Conservation (phyloP, 2,113 vertebrate species). For the Lipotes vexillifer region DNA sequence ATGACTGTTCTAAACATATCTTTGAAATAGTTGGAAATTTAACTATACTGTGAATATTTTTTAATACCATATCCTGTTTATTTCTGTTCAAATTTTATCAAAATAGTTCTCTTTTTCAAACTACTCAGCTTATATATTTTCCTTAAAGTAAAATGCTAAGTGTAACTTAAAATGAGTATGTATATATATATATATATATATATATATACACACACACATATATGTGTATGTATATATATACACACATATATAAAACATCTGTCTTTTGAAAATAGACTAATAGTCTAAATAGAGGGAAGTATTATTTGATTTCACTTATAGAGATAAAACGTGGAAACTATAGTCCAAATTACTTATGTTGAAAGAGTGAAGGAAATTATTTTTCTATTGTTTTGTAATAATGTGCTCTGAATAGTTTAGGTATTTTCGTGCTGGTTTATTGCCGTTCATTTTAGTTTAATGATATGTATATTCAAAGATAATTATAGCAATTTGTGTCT, state of each 20-base stretch:
- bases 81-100: neutral
- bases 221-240: neutral
- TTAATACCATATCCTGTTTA: neutral
- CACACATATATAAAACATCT: neutral
- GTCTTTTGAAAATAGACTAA: neutral
- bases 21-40: neutral
- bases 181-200: neutral
- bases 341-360: neutral
- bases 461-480: neutral
- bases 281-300: neutral
- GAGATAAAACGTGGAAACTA: neutral
- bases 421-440: conserved; percentile 13
- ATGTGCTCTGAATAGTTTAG: neutral
- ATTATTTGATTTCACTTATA: neutral
- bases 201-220: neutral
- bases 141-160: neutral
- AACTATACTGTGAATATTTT: neutral
- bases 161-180: neutral
- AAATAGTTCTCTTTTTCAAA: neutral
- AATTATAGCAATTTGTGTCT: conserved; percentile 49
- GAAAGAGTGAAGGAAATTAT: neutral
- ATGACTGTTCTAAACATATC: neutral
- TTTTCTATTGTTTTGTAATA: conserved; percentile 13
- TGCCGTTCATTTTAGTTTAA: conserved; percentile 28
- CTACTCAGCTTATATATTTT: neutral